phyloP scores from a whole-genome alignment of 35 echinoderm and acorn worm genomes.

The Apostichopus californicus region DNA sequence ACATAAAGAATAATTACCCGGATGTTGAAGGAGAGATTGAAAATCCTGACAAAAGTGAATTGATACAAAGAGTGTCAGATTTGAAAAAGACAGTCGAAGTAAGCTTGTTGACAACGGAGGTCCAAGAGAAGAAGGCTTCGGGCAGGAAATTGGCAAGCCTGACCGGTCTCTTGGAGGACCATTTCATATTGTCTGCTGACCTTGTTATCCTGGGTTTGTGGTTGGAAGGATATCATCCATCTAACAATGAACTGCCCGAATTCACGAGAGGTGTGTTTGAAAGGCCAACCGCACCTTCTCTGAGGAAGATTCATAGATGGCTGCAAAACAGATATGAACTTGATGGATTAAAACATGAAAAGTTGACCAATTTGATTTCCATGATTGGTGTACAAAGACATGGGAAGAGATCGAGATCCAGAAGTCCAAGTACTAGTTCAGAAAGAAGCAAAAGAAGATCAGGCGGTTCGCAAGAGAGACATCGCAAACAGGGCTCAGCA shows the following conservation, averaged over 20 bases:
- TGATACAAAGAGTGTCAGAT: background rate
- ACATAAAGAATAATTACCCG: background rate
- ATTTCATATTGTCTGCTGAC: conserved; percentile 30
- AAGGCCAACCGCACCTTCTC: background rate
- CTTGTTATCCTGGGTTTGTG: conserved; percentile 21
- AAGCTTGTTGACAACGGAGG: conserved; percentile 18
- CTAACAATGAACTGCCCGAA: background rate
- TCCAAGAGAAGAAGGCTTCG: background rate
- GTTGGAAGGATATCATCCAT: conserved; percentile 3
- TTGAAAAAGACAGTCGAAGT: background rate
- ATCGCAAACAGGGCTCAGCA: background rate
- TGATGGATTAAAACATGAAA: conserved; percentile 37
- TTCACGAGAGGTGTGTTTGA: conserved; percentile 1
- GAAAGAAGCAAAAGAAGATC: conserved; percentile 1
- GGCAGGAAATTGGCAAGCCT: background rate
- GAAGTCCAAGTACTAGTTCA: conserved; percentile 29
- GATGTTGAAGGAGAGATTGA: background rate
- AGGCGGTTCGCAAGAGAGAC: background rate
- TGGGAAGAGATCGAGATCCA: conserved; percentile 13
- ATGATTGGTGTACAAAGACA: background rate
- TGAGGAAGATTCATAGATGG: conserved; percentile 37
- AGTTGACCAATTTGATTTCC: conserved; percentile 5
- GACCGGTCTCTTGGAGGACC: conserved; percentile 15
- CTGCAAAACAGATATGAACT: conserved; percentile 34
- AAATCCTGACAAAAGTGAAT: background rate